Evolutionary conservation across 2,888 invertebrate species (phyloP).

Genomic region (Protodeltote pygarga): DNA sequence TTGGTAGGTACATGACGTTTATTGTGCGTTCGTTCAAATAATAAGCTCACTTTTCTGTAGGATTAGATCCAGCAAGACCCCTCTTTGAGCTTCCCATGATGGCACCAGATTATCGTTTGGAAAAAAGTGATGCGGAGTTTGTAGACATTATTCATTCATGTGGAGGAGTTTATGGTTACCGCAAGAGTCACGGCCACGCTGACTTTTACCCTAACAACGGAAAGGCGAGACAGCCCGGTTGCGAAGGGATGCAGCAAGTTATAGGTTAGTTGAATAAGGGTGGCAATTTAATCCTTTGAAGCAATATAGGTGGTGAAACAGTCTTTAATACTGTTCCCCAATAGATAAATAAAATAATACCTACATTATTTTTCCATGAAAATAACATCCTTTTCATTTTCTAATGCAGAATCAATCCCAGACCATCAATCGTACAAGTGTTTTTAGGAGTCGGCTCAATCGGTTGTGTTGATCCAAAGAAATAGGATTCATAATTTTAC

Average conservation of each 20-base stretch:
- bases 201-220: constrained; percentile 93
- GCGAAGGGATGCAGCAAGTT: constrained; percentile 78
- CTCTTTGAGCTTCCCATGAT: constrained; percentile 84
- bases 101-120: constrained; percentile 78
- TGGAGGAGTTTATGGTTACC: constrained; percentile 88
- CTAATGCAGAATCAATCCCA: too few relatives aligned
- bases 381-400: too few relatives aligned
- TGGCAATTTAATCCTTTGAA: background rate
- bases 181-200: constrained; percentile 88
- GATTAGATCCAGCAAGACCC: constrained; percentile 90
- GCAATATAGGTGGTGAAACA: too few relatives aligned
- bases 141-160: constrained; percentile 92
- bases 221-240: constrained; percentile 89
- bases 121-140: constrained; percentile 89
- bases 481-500: too few relatives aligned
- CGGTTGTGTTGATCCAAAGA: too few relatives aligned
- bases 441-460: too few relatives aligned
- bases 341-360: too few relatives aligned
- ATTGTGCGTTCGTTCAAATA: too few relatives aligned
- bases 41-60: constrained; percentile 53
- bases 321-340: too few relatives aligned
- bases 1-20: too few relatives aligned
- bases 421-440: too few relatives aligned
- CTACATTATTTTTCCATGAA: too few relatives aligned
- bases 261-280: constrained; percentile 59